Conservation (phyloP, 1,140 invertebrate genomes). For the Frieseomelitta varia region DNA sequence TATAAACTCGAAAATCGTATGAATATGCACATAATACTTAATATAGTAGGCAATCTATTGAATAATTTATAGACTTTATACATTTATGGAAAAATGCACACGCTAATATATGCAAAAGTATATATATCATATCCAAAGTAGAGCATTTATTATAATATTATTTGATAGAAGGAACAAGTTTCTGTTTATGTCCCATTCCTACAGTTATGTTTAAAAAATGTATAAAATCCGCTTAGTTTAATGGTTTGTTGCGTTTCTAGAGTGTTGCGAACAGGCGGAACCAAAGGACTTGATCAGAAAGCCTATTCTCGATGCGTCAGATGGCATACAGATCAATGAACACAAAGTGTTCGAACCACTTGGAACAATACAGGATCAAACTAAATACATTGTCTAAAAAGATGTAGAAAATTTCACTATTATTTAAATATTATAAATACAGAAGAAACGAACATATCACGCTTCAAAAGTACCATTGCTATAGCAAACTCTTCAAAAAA, state of each 20-base stretch:
- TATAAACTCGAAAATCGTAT: constrained; percentile 54
- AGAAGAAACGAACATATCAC: no score
- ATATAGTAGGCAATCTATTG: neutral
- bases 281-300: constrained; percentile 13
- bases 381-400: neutral
- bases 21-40: no score
- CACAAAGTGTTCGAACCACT: neutral
- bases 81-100: no score
- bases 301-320: constrained; percentile 9
- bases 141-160: no score
- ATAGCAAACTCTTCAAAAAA: no score
- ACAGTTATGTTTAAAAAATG: no score
- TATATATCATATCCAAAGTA: no score
- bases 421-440: neutral
- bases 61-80: neutral
- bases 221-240: no score
- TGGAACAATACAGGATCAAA: neutral
- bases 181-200: no score
- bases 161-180: no score
- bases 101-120: no score
- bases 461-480: neutral
- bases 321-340: neutral
- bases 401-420: neutral
- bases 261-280: constrained; percentile 41
- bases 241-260: constrained; percentile 4